These are phyloP conservation scores for Microplitis mediator DNA, from an alignment of 1,140 invertebrate species.

Conservation along the genomic window DNA sequence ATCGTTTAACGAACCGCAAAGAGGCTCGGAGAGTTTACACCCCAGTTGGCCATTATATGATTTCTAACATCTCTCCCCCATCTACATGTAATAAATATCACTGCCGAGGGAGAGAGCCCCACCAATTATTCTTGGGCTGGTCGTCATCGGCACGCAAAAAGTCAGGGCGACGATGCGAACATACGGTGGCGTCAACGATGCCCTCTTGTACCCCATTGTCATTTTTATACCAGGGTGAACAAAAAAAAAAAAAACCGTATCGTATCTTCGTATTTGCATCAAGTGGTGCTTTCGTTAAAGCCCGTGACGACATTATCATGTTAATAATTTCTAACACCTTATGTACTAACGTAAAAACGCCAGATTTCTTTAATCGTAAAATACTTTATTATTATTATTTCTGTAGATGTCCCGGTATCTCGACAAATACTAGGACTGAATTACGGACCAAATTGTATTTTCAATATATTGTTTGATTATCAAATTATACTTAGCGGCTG, in stretches of 20 bases:
- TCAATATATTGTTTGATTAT: too few species aligned
- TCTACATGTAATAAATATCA: conserved; percentile 27
- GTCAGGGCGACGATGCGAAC: conserved; percentile 17
- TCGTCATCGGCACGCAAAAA: conserved; percentile 10
- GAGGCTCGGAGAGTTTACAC: conserved; percentile 54
- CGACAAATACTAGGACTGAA: not conserved
- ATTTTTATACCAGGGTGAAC: not conserved
- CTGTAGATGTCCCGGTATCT: not conserved
- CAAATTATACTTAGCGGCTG: too few species aligned
- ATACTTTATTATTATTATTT: not conserved
- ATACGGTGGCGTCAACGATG: conserved; percentile 19
- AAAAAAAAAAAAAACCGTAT: not conserved
- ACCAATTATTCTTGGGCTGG: conserved; percentile 17
- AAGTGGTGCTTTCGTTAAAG: not conserved
- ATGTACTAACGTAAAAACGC: not conserved
- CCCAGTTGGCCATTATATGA: conserved; percentile 57
- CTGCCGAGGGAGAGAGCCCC: conserved; percentile 11
- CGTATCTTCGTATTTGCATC: not conserved
- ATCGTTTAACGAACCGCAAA: conserved; percentile 60
- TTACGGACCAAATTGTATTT: not conserved
- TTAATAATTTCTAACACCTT: not conserved
- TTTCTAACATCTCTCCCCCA: conserved; percentile 30
- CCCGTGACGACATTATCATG: conserved; percentile 7
- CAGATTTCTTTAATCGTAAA: not conserved
- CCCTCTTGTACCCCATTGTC: not conserved